phyloP scores from a whole-genome alignment of 1,140 invertebrate genomes.

The Caenorhabditis tropicalis region DNA sequence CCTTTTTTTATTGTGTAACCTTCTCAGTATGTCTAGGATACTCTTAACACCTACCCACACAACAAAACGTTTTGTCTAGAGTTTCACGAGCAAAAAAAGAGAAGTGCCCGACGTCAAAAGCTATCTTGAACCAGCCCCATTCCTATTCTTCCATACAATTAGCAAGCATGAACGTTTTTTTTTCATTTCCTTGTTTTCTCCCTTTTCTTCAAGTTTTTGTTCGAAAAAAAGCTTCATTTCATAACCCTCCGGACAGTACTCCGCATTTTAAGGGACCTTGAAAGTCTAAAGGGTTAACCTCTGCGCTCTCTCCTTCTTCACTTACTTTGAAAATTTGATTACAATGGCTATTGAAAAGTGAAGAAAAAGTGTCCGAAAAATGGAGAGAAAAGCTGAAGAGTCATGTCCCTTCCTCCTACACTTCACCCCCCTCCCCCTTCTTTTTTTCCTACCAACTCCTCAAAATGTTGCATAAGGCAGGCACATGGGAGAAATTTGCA shows the following conservation, averaged over 20 bases:
- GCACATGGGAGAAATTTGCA: not conserved
- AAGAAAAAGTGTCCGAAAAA: conserved; percentile 13
- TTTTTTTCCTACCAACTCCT: not conserved
- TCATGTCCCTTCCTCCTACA: conserved; percentile 6
- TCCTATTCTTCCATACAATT: not conserved
- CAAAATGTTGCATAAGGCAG: not conserved
- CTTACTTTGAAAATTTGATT: conserved; percentile 41
- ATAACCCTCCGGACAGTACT: no score
- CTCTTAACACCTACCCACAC: not conserved
- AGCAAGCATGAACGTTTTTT: not conserved
- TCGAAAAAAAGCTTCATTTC: no score
- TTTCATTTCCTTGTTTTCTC: not conserved
- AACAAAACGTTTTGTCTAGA: not conserved
- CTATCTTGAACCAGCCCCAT: not conserved
- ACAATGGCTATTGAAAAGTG: conserved; percentile 39
- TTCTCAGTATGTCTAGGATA: no score
- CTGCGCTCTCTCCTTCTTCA: conserved; percentile 32
- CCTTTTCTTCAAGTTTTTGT: not conserved
- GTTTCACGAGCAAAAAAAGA: conserved; percentile 20
- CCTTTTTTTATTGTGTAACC: no score
- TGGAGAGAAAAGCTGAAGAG: conserved; percentile 13
- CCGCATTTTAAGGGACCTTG: not conserved
- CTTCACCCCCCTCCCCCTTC: no score
- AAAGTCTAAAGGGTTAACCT: conserved; percentile 13
- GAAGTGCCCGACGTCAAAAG: not conserved